Conservation (phyloP, 2,888 invertebrate species). For the Temnothorax ravouxi region DNA sequence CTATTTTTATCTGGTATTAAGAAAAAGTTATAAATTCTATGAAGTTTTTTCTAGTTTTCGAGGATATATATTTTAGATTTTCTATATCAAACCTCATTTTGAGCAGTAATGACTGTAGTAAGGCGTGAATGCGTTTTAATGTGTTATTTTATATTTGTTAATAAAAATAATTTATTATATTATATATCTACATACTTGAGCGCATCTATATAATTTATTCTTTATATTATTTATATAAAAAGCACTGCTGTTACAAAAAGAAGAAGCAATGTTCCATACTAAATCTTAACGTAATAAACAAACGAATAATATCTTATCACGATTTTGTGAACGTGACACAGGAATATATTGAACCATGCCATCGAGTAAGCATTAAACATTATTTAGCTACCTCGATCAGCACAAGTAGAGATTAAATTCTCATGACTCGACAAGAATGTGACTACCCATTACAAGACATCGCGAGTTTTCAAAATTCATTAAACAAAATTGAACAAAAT, state of each 20-base stretch:
- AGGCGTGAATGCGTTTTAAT: not conserved
- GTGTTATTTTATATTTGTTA: conserved; percentile 12
- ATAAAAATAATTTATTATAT: not conserved
- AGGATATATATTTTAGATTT: not conserved
- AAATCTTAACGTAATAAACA: not conserved
- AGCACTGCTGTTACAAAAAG: not conserved
- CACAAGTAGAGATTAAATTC: conserved; percentile 10
- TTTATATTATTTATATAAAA: conserved; percentile 9
- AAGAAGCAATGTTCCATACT: not conserved
- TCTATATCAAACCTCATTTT: not conserved
- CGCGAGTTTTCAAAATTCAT: not conserved
- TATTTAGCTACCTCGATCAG: not conserved
- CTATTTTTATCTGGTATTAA: not conserved
- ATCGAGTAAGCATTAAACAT: not conserved
- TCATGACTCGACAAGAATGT: not conserved
- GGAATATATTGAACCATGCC: not conserved
- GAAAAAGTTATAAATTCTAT: not conserved
- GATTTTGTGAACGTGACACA: not conserved
- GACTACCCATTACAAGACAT: not conserved
- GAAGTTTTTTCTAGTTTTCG: not conserved
- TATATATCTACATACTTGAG: conserved; percentile 14
- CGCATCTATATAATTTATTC: not conserved
- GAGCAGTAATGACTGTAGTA: not conserved
- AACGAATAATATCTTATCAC: not conserved
- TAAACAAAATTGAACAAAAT: not conserved